Evolutionary conservation across 1,140 invertebrate species (phyloP).

Genomic region (Brachionus koreanus): DNA sequence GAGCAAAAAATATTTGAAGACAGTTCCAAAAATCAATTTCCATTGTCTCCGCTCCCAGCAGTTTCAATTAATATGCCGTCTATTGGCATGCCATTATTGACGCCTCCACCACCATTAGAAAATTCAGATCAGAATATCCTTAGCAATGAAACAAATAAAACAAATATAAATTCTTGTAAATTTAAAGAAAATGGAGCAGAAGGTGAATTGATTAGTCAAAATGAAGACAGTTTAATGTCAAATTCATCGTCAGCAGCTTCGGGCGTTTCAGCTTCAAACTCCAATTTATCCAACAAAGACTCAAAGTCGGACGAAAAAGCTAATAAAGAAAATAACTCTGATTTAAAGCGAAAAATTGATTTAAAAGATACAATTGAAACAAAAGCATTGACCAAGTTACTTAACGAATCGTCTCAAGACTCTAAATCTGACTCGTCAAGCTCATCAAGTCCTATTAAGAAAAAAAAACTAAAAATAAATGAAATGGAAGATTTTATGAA

Average conservation of each 20-base stretch:
- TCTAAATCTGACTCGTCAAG: not conserved
- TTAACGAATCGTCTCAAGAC: constrained; percentile 1
- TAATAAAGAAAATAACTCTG: constrained; percentile 10
- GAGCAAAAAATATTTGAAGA: not conserved
- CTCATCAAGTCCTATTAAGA: constrained; percentile 3
- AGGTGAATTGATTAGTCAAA: not conserved
- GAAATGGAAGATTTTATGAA: constrained; percentile 41
- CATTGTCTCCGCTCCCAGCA: not conserved
- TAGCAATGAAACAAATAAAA: not conserved
- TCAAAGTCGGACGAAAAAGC: constrained; percentile 8
- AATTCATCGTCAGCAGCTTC: constrained; percentile 3
- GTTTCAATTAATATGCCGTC: constrained; percentile 11
- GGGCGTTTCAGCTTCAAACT: not conserved
- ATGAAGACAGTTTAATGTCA: constrained; percentile 30
- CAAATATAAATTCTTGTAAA: not conserved
- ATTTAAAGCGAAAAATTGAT: not conserved
- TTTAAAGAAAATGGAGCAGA: not conserved
- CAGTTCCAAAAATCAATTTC: not conserved
- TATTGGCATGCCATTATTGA: not conserved
- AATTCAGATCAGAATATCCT: not conserved
- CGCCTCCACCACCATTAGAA: constrained; percentile 20
- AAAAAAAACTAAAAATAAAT: constrained; percentile 33
- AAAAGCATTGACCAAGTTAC: not conserved
- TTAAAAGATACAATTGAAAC: constrained; percentile 2
- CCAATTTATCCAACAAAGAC: not conserved